Base-by-base conservation (phyloP, 2,888 invertebrate species). In the Marronus borbonicus region DNA sequence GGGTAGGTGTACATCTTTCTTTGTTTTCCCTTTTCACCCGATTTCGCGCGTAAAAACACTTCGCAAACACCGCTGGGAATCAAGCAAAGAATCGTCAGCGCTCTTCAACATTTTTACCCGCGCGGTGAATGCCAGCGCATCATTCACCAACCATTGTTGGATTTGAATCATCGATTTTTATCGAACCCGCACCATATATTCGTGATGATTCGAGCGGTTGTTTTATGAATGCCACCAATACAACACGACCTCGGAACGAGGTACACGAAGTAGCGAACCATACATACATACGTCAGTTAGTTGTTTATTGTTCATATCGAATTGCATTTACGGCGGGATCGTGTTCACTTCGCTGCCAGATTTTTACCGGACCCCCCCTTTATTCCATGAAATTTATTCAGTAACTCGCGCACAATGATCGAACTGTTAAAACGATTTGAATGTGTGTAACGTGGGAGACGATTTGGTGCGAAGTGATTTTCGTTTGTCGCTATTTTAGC, bases 301-400 rank as follows among this genome's bases (percentile, higher is more conserved):
- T 58, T 55, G 55, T 55, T 58, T 58, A 58, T 58, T 62, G 62
- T 62, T 62, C 62, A 24, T 31, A 62, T 62, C 14, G 62, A 62
- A 62, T 31, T 31, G 62, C 62, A 31, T 62, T 62, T 62, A 62
- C 31, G 31, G 28, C 62, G 28, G 24, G 31, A 14, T 31, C 62
- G 20, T 14, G 62, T 31, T 24, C 31, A n/a, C 24, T 62, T 60
- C 52, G 55, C 20, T 20, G 55, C 14, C 31, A 24, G 28, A 28
- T 14, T 28, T 62, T 62, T 62, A 12, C n/a, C 28, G 1, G 0
- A 2, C 55, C 20, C 5, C 55, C 20, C 5, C 5, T 20, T 31
- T 62, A 31, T 28, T 31, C 28, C 24, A 31, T 31, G 62, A 62
- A 62, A 62, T 31, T 28, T 62, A 62, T 62, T 62, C 62, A 31